phyloP scores from a whole-genome alignment of 2,888 invertebrate species.

The Chouioia cunea region DNA sequence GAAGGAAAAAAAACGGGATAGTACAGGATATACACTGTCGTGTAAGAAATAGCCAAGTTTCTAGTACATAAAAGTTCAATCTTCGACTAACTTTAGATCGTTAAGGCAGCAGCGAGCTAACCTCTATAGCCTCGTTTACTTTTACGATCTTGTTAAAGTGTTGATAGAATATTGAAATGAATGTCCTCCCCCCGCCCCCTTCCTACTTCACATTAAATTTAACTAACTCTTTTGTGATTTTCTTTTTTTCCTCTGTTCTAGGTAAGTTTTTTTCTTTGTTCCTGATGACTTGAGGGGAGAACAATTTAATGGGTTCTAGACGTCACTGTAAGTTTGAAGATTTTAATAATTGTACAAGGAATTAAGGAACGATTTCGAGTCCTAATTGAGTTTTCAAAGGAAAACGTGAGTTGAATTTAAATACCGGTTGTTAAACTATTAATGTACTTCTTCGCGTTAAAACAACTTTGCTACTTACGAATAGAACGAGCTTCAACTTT shows the following conservation, averaged over 20 bases:
- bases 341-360: too few relatives aligned
- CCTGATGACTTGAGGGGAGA: background rate
- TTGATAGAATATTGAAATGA: slow-evolving; percentile 40
- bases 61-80: slow-evolving; percentile 31
- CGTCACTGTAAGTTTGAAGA: too few relatives aligned
- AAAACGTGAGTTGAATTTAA: too few relatives aligned
- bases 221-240: slow-evolving; percentile 50
- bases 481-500: too few relatives aligned
- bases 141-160: slow-evolving; percentile 29
- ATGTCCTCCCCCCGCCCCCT: slow-evolving; percentile 10
- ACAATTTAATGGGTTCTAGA: too few relatives aligned
- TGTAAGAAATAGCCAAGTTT: slow-evolving; percentile 21
- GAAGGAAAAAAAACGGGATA: slow-evolving; percentile 2
- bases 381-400: too few relatives aligned
- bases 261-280: slow-evolving; percentile 49
- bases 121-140: slow-evolving; percentile 29
- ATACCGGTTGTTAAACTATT: too few relatives aligned
- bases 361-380: too few relatives aligned
- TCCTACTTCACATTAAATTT: slow-evolving; percentile 30
- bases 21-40: background rate
- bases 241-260: slow-evolving; percentile 12
- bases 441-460: too few relatives aligned
- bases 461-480: too few relatives aligned
- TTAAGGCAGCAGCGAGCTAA: slow-evolving; percentile 16
- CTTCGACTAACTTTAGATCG: slow-evolving; percentile 14